These are phyloP conservation scores for Vimba vimba DNA, from an alignment of 2,113 vertebrate species.

Conservation along the genomic window DNA sequence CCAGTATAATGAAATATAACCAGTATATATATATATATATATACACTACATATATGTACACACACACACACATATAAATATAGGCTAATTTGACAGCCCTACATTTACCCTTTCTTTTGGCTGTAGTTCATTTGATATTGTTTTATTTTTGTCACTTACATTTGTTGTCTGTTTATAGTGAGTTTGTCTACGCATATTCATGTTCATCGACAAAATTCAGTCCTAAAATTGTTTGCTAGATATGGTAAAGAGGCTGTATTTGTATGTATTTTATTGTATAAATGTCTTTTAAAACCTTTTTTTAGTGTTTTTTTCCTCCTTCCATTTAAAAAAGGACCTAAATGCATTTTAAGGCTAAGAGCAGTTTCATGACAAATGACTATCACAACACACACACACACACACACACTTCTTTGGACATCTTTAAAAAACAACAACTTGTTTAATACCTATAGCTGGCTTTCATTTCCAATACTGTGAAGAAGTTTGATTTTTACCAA, in stretches of 20 bases:
- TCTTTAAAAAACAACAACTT: neutral
- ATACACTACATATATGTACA: too few species aligned
- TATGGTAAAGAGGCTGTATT: too few species aligned
- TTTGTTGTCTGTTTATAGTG: neutral
- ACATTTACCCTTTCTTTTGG: neutral
- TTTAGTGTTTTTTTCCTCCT: too few species aligned
- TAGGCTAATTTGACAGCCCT: too few species aligned
- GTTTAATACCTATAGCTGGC: neutral
- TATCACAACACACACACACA: neutral
- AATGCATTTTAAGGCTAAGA: neutral
- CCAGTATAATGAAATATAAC: too few species aligned
- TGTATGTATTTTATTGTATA: too few species aligned
- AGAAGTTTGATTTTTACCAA: conserved; percentile 13
- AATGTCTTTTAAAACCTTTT: too few species aligned
- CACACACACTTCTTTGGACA: neutral
- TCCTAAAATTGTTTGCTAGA: neutral
- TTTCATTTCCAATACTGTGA: neutral
- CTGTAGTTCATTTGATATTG: neutral
- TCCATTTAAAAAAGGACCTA: neutral
- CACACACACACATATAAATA: too few species aligned
- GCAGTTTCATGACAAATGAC: neutral
- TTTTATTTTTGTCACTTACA: neutral
- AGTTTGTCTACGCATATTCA: neutral
- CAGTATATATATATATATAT: too few species aligned
- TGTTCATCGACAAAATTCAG: neutral